Percentiles rank a stretch among this genome's conserved stretches.
Evolutionary conservation across 2,113 vertebrate genomes (phyloP).

Genomic region (Dendrocopos noguchii): DNA sequence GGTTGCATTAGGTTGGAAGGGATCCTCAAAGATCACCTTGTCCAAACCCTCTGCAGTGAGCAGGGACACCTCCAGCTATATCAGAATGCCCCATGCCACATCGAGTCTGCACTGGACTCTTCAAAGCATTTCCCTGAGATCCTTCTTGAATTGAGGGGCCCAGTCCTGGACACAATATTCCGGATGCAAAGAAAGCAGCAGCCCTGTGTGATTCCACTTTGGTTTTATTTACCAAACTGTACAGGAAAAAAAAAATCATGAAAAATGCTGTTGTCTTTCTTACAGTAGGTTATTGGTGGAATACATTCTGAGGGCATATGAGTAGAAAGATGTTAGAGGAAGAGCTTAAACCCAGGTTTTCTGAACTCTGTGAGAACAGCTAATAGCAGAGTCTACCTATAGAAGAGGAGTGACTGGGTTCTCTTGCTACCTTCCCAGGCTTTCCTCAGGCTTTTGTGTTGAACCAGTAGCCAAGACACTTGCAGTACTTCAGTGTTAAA

Average conservation of each 20-base stretch:
- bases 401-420: neutral
- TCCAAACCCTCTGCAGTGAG: too few relatives aligned
- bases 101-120: too few relatives aligned
- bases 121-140: too few relatives aligned
- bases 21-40: too few relatives aligned
- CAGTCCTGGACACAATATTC: too few relatives aligned
- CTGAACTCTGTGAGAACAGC: neutral
- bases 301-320: accelerated
- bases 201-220: neutral
- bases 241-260: neutral
- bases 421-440: neutral
- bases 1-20: too few relatives aligned
- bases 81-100: too few relatives aligned
- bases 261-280: neutral
- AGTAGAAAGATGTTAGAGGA: neutral
- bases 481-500: neutral
- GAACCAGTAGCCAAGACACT: neutral
- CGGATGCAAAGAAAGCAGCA: too few relatives aligned
- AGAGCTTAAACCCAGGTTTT: neutral
- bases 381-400: neutral
- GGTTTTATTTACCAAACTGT: neutral
- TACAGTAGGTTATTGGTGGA: neutral
- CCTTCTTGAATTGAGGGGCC: too few relatives aligned
- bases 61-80: too few relatives aligned
- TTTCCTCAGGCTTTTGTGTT: neutral